phyloP scores from a whole-genome alignment of 2,888 invertebrate genomes.

The Drosophila yooni region DNA sequence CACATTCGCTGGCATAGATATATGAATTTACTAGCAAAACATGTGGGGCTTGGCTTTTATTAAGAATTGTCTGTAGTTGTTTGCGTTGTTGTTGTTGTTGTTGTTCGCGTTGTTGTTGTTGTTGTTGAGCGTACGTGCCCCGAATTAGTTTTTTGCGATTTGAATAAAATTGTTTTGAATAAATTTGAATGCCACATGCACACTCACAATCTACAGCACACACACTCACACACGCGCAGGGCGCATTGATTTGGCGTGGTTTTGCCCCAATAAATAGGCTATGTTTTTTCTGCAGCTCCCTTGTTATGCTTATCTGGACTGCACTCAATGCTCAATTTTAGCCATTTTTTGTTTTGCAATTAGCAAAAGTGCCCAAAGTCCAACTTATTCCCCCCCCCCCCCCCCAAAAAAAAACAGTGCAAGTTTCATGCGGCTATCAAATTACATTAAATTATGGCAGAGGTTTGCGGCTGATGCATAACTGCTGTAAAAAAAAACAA shows the following conservation, averaged over 20 bases:
- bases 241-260: constrained; percentile 12
- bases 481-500: background rate
- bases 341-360: constrained; percentile 37
- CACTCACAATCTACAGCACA: constrained; percentile 38
- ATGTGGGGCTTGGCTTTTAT: constrained; percentile 51
- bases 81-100: constrained; percentile 16
- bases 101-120: constrained; percentile 18
- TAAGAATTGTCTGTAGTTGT: constrained; percentile 47
- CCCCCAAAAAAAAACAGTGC: constrained; percentile 7
- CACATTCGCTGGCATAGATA: constrained; percentile 25
- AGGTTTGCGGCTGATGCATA: background rate
- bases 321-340: constrained; percentile 31
- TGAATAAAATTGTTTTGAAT: constrained; percentile 80
- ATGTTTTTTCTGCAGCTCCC: constrained; percentile 38
- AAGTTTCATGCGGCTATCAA: constrained; percentile 23
- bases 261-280: constrained; percentile 57
- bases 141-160: constrained; percentile 80
- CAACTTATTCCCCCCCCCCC: constrained; percentile 10
- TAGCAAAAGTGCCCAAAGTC: constrained; percentile 31
- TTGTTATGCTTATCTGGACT: constrained; percentile 25
- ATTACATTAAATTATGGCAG: constrained; percentile 2
- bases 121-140: constrained; percentile 63
- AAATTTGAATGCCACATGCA: constrained; percentile 75
- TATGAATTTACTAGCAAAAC: constrained; percentile 52
- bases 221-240: constrained; percentile 10